Base-by-base conservation (phyloP, 30 jellyfish, hydroid and myxozoan genomes). In the Aurelia coerulea region DNA sequence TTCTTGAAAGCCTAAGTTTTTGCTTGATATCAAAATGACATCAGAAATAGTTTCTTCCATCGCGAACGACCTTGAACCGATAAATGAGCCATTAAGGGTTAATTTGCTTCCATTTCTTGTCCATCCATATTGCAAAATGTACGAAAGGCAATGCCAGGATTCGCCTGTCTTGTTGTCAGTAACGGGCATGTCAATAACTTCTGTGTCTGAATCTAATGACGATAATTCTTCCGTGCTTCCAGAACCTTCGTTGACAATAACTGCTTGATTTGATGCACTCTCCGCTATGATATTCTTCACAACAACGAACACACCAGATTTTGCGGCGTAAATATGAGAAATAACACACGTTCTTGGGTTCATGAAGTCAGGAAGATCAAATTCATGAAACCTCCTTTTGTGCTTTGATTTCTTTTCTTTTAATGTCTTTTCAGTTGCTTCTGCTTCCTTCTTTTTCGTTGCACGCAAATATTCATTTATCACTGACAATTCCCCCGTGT, bases 401-500 rank as follows among this genome's bases (percentile, higher is more conserved):
- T 82, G 76, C 15, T 42, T 76, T 76, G 85, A 82, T 18, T 49
- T 52, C 19, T 63, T 52, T 33, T 66, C 85, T 18, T 68, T 63
- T 62, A 65, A 73, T 23, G 73, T 62, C 23, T 86, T 83, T 6
- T 84, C 83, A 0, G 71, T 89, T 3, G 66, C 54, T 9, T 69
- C 75, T 4, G 60, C 65, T 33, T 85, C 82, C 8, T 66, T 56
- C 84, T 91, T 90, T 86, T 83, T 66, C 17, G 91, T 78, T 6
- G 95, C 98, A 65, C 88, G 75, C 81, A 91, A 54, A 85, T 91
- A 91, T 62, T 91, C 98, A 62, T 91, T 96, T 17, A 91, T 91
- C 35, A 91, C 96, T 10, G 98, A 91, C 23, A 80, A 68, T 51
- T 78, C 97, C 31, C 81, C 88, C 0, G 92, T 62, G 41, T 86